Percentiles rank a stretch among this genome's conserved stretches.
These are phyloP conservation scores for Patiria miniata DNA, from an alignment of 35 echinoderm and acorn worm genomes.

Conservation along the genomic window DNA sequence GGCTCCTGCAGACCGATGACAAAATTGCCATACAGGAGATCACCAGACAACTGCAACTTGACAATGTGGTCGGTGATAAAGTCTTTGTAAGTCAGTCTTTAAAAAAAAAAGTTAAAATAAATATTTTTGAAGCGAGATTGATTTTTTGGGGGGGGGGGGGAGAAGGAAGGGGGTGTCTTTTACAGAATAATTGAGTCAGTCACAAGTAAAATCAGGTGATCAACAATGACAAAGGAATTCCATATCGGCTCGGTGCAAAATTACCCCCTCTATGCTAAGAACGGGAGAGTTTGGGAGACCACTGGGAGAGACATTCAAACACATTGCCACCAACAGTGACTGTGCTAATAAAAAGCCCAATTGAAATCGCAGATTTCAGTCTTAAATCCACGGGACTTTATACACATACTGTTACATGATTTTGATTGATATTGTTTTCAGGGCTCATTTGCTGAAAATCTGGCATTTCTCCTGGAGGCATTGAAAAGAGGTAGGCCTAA, in stretches of 20 bases:
- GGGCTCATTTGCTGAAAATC: conserved; percentile 92
- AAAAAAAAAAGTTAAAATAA: too few species aligned
- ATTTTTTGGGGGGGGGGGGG: background rate
- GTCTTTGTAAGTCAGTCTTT: conserved; percentile 88
- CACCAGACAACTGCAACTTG: conserved; percentile 77
- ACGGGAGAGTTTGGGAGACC: too few species aligned
- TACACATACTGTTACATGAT: background rate
- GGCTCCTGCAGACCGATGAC: conserved; percentile 89
- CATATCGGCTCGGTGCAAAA: too few species aligned
- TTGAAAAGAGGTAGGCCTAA: conserved; percentile 77
- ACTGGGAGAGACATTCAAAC: too few species aligned
- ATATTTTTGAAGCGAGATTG: too few species aligned
- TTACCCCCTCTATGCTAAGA: too few species aligned
- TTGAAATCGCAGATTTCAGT: too few species aligned
- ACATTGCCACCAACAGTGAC: too few species aligned
- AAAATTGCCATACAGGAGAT: conserved; percentile 92
- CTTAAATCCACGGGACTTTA: too few species aligned
- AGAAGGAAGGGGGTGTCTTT: background rate
- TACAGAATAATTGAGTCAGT: background rate
- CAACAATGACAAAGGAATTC: too few species aligned
- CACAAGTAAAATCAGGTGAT: too few species aligned
- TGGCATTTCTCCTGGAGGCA: conserved; percentile 83
- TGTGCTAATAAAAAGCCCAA: too few species aligned
- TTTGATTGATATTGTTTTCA: conserved; percentile 37
- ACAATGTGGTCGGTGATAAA: conserved; percentile 80